Percentiles rank a stretch among this genome's conserved stretches.
Evolutionary conservation across 1,140 invertebrate genomes (phyloP).

Genomic region (Ridgeia piscesae): DNA sequence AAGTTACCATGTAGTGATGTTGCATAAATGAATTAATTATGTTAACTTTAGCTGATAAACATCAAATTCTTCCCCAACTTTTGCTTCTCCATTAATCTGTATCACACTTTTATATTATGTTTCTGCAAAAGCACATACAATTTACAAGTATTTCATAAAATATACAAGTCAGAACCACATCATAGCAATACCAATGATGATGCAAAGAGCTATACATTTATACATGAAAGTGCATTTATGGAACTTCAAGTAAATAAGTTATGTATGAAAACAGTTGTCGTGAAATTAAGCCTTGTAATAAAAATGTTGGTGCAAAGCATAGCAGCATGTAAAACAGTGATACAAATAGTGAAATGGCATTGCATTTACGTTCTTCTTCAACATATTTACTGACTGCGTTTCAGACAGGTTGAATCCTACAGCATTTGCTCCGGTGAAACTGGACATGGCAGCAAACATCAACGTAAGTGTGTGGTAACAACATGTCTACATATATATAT

Average conservation of each 20-base stretch:
- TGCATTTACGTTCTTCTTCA: not conserved
- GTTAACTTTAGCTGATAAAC: not conserved
- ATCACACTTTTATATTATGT: not conserved
- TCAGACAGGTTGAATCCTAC: constrained; percentile 38
- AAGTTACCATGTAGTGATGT: not conserved
- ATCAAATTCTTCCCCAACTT: not conserved
- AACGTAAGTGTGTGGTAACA: constrained; percentile 29
- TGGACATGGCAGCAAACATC: constrained; percentile 37
- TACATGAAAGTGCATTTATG: not conserved
- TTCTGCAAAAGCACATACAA: not conserved
- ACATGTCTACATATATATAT: too few relatives aligned
- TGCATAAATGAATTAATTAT: not conserved
- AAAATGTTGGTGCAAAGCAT: not conserved
- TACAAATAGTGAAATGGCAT: too few relatives aligned
- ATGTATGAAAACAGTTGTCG: not conserved
- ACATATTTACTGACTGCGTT: constrained; percentile 21
- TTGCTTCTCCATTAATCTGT: too few relatives aligned
- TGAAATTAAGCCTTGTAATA: not conserved
- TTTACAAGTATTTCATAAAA: not conserved
- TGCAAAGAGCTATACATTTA: not conserved
- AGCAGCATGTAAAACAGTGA: too few relatives aligned
- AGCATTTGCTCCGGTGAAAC: constrained; percentile 36
- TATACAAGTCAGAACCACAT: not conserved
- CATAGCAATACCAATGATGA: not conserved
- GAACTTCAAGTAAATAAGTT: not conserved